Evolutionary conservation across 2,113 vertebrate genomes (phyloP), one percentile per base, ranked within the genome.

Genomic region (Polyodon spathula): DNA sequence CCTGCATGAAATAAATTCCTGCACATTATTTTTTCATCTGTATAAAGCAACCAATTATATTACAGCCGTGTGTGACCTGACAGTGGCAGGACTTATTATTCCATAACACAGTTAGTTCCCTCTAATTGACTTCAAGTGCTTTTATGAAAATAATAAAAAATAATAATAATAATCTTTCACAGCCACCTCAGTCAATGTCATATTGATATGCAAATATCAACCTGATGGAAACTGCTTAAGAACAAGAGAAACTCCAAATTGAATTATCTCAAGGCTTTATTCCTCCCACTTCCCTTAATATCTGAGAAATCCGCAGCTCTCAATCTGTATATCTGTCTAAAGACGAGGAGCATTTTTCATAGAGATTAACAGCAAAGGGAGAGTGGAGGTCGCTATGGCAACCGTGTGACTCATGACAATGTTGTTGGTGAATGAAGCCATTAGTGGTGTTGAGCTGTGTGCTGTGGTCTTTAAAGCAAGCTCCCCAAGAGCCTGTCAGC

Each of bases 341-440:
- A 66, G 73, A 80, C 69, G 74, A 76, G 72, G 79, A 75, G 78
- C 73, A 78, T 74, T 85, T 73, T 82, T 72, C 76, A 78, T 76
- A 64, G 73, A 78, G 72, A 75, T 51, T 70, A 71, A 56, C 63
- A 62, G 63, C 58, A 61, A 69, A 59, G 68, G 8, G 65, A 62
- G 61, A 60, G 74, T 76, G 71, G 64, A 80, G 75, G 86, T 87
- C 87, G 82, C 84, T 81, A 84, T 74, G 82, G 85, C 81, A 81
- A 88, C 86, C 78, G 80, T 69, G 75, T 80, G 81, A 82, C 76
- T 85, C 79, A 79, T 76, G 66, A 74, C 80, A 77, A 75, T 80
- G 79, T 81, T 79, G 78, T 78, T 77, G 78, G 57, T 66, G 74
- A 73, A 69, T 69, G 71, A 69, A 68, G 63, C 68, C 63, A 63